Evolutionary conservation across 2,888 invertebrate species (phyloP), one percentile per base, ranked within the genome.

Genomic region (Drosophila quasianomalipes): DNA sequence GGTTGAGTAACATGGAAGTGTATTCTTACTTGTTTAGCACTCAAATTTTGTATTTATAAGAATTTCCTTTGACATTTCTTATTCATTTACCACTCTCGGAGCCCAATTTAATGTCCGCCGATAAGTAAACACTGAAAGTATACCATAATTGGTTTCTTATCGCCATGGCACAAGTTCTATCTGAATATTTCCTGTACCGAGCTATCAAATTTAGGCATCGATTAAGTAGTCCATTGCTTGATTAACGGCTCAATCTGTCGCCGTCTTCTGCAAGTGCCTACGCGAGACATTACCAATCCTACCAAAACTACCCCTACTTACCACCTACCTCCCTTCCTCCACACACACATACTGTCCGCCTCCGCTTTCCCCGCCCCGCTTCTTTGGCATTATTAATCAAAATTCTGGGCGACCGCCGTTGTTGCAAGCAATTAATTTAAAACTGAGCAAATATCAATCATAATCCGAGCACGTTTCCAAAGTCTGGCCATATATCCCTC

Each of bases 361-460:
- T 10, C 19, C 30, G 47, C 19, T 6, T 19, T 47, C 26, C 31
- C 19, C 49, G 60, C 35, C 39, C 51, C 52, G 62, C 44, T 71
- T 62, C 57, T 49, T 62, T 12, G 53, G 37, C 28, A 71, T 75
- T 77, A 82, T 77, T 77, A 82, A 80, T 82, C 77, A 71, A 62
- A 54, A 69, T 58, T 57, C 4, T 44, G 31, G 67, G 53, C 53
- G 44, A 39, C 39, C 30, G 54, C 73, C 70, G 75, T 54, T 54
- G 74, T 81, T 70, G 79, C 61, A 70, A 53, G 71, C 84, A 86
- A 86, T 86, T 86, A 82, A 89, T 86, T 88, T 86, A 74, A 83
- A 89, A 79, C 81, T 76, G 60, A 68, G 53, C 70, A 82, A 89
- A 84, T 85, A 85, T 85, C 84, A 89, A 89, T 85, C 85, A 85